Conservation (phyloP, 2,113 vertebrate species). For the Jaculus jaculus region DNA sequence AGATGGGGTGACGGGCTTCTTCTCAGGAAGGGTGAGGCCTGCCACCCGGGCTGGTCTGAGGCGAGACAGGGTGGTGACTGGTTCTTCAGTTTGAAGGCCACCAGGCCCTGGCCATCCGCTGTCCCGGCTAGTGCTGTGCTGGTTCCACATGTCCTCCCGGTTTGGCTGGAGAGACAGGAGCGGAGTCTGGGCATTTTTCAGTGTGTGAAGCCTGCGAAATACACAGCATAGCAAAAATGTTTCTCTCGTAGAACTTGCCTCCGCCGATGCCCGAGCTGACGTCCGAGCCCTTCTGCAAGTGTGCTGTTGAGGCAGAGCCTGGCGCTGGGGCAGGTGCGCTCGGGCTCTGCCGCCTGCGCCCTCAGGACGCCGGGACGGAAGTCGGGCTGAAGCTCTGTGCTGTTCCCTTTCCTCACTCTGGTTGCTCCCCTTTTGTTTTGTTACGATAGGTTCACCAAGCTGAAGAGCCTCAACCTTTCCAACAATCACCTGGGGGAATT, state of each 20-base stretch:
- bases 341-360: not conserved
- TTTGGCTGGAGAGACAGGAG: not conserved
- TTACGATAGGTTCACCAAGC: slow-evolving; percentile 91
- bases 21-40: too few species aligned
- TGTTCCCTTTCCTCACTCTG: not conserved
- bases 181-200: not conserved
- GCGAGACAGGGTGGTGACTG: not conserved
- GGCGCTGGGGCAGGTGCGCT: too few species aligned
- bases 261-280: not conserved
- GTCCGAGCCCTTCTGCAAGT: too few species aligned
- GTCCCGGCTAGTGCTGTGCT: rapidly evolving
- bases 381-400: not conserved
- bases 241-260: not conserved
- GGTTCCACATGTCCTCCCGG: not conserved
- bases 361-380: not conserved
- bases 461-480: slow-evolving; percentile 98
- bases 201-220: not conserved
- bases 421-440: slow-evolving; percentile 36
- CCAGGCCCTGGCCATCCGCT: not conserved
- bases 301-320: too few species aligned
- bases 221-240: not conserved
- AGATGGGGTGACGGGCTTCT: too few species aligned
- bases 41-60: too few species aligned
- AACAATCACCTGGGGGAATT: slow-evolving; percentile 96
- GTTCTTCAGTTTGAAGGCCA: not conserved